phyloP scores from a whole-genome alignment of 1,140 invertebrate species.

The Drosophila ercepeae region DNA sequence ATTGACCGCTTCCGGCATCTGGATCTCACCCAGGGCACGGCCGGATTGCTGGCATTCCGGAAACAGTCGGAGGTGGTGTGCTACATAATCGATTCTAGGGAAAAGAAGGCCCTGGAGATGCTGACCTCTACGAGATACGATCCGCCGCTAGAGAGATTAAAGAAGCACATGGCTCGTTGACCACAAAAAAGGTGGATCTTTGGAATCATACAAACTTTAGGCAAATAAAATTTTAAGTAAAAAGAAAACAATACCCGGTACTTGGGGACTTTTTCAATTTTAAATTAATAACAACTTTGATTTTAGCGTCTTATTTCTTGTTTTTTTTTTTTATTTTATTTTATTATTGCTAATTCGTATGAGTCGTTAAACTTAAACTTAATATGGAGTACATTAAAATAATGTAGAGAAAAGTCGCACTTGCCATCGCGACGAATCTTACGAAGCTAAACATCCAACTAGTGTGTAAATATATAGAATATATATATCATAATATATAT shows the following conservation, averaged over 20 bases:
- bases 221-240: conserved; percentile 2
- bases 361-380: conserved; percentile 78
- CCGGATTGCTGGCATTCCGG: conserved; percentile 53
- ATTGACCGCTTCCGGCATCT: conserved; percentile 71
- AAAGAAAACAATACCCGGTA: too few species aligned
- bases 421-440: conserved; percentile 43
- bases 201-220: not conserved
- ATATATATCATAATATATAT: conserved; percentile 55
- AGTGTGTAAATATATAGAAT: conserved; percentile 74
- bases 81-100: conserved; percentile 56
- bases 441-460: conserved; percentile 76
- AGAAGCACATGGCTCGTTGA: not conserved
- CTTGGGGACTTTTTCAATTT: too few species aligned
- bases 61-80: conserved; percentile 37
- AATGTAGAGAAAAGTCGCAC: conserved; percentile 61
- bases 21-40: conserved; percentile 66
- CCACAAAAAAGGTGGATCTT: not conserved
- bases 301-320: conserved; percentile 37
- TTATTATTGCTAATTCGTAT: conserved; percentile 75
- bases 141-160: not conserved
- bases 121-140: conserved; percentile 1
- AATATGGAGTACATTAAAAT: conserved; percentile 73
- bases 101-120: conserved; percentile 20
- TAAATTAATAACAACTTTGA: too few species aligned
- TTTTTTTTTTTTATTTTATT: conserved; percentile 45